phyloP scores from a whole-genome alignment of 2,888 invertebrate species.

The Drosophila helvetica region DNA sequence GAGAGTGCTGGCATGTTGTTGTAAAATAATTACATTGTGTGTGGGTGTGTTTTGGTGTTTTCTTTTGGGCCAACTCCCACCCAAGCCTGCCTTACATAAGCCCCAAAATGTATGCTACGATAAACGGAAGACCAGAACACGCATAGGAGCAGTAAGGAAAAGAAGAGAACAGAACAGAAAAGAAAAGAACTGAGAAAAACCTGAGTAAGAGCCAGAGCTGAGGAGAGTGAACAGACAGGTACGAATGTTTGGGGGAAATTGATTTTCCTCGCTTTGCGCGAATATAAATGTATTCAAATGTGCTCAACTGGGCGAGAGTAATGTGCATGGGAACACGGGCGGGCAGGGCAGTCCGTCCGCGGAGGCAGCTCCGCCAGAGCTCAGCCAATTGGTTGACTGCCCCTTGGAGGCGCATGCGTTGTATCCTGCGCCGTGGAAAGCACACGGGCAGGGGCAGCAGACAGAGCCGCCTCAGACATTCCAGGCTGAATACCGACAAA shows the following conservation, averaged over 20 bases:
- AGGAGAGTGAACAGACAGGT: slow-evolving; percentile 60
- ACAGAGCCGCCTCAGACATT: slow-evolving; percentile 56
- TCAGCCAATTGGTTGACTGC: slow-evolving; percentile 69
- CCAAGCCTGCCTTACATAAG: slow-evolving; percentile 55
- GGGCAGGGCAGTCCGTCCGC: neutral
- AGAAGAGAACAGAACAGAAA: slow-evolving; percentile 6
- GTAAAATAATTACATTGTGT: slow-evolving; percentile 25
- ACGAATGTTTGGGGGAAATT: slow-evolving; percentile 55
- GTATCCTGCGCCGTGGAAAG: slow-evolving; percentile 67
- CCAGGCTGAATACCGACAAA: slow-evolving; percentile 76
- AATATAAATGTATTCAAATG: slow-evolving; percentile 74
- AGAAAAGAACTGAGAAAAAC: slow-evolving; percentile 11
- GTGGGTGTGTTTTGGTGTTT: neutral
- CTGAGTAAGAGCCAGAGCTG: slow-evolving; percentile 24
- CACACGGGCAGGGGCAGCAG: slow-evolving; percentile 26
- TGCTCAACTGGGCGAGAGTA: slow-evolving; percentile 74
- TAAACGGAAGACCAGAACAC: slow-evolving; percentile 12
- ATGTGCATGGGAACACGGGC: slow-evolving; percentile 73
- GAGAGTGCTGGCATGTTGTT: slow-evolving; percentile 12
- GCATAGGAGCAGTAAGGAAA: slow-evolving; percentile 15
- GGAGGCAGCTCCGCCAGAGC: slow-evolving; percentile 3
- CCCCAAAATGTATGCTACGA: slow-evolving; percentile 65
- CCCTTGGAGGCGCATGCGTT: slow-evolving; percentile 49
- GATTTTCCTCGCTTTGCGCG: slow-evolving; percentile 67
- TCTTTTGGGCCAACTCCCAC: neutral